A percentile compares a stretch with the other conserved stretches of the same genome.
phyloP scores from a whole-genome alignment of 2,797 vertebrate species.

The Crossoptilon crossoptilon region DNA sequence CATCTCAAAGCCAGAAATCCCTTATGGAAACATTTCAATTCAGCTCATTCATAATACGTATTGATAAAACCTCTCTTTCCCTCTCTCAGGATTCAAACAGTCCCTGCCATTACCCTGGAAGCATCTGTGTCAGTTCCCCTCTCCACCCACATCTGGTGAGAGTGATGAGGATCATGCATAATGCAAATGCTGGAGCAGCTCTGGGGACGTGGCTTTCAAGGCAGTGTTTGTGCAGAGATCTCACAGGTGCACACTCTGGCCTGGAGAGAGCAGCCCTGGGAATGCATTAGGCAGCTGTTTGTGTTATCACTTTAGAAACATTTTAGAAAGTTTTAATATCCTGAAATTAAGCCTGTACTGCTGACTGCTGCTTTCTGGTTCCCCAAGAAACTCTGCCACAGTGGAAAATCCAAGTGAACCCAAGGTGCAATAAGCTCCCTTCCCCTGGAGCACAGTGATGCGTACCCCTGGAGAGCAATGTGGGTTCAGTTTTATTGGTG shows the following conservation, averaged over 20 bases:
- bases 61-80: slow-evolving; percentile 42
- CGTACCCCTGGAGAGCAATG: background rate
- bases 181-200: slow-evolving; percentile 15
- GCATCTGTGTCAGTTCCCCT: slow-evolving; percentile 38
- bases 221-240: background rate
- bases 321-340: background rate
- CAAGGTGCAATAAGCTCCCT: background rate
- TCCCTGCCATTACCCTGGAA: slow-evolving; percentile 28
- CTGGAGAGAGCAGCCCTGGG: slow-evolving; percentile 10
- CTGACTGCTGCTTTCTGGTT: fast-evolving
- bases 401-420: background rate
- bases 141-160: slow-evolving; percentile 25
- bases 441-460: background rate
- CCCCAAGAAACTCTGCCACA: background rate
- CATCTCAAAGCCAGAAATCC: slow-evolving; percentile 52
- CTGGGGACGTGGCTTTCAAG: slow-evolving; percentile 15
- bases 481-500: background rate
- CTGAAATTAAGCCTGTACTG: slow-evolving; percentile 11
- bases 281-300: slow-evolving; percentile 31
- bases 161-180: slow-evolving; percentile 30
- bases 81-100: slow-evolving; percentile 24
- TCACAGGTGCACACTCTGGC: slow-evolving; percentile 6
- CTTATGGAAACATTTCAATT: slow-evolving; percentile 54
- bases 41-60: slow-evolving; percentile 24
- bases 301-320: background rate